These are phyloP conservation scores for Potamarius usumacintae DNA, from an alignment of 2,113 vertebrate species.

Conservation along the genomic window DNA sequence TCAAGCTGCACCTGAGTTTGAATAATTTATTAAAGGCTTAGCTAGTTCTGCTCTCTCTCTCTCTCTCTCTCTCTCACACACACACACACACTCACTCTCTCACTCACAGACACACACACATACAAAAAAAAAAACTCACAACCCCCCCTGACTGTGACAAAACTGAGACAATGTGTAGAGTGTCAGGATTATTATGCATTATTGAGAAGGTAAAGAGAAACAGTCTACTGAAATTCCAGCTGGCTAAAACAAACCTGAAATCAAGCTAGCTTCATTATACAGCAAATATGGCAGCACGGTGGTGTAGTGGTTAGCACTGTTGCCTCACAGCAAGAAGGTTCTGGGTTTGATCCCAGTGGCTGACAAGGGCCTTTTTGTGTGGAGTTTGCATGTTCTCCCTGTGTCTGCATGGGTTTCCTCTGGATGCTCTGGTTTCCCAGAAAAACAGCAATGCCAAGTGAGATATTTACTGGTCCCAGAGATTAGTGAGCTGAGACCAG, in stretches of 20 bases:
- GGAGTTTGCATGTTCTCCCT: no score
- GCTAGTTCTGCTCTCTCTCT: slow-evolving; percentile 1
- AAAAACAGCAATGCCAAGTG: no score
- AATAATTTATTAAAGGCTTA: slow-evolving; percentile 66
- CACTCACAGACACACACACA: not conserved
- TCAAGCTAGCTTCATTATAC: slow-evolving; percentile 24
- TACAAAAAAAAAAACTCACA: not conserved
- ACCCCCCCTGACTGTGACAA: not conserved
- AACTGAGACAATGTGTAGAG: slow-evolving; percentile 57
- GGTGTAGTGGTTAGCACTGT: no score
- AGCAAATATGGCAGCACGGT: not conserved
- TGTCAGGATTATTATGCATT: slow-evolving; percentile 69
- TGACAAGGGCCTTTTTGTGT: not conserved
- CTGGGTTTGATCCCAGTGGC: not conserved
- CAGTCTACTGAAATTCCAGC: slow-evolving; percentile 59
- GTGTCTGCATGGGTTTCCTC: no score
- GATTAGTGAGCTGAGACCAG: no score
- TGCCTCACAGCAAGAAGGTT: no score
- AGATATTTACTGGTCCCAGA: no score
- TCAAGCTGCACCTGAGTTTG: slow-evolving; percentile 56
- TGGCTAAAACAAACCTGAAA: slow-evolving; percentile 23
- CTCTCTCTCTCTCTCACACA: slow-evolving; percentile 12
- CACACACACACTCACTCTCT: not conserved
- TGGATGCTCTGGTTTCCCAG: no score
- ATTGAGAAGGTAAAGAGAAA: slow-evolving; percentile 57